Base-by-base conservation (phyloP, 2,113 vertebrate species). In the Zapornia atra region DNA sequence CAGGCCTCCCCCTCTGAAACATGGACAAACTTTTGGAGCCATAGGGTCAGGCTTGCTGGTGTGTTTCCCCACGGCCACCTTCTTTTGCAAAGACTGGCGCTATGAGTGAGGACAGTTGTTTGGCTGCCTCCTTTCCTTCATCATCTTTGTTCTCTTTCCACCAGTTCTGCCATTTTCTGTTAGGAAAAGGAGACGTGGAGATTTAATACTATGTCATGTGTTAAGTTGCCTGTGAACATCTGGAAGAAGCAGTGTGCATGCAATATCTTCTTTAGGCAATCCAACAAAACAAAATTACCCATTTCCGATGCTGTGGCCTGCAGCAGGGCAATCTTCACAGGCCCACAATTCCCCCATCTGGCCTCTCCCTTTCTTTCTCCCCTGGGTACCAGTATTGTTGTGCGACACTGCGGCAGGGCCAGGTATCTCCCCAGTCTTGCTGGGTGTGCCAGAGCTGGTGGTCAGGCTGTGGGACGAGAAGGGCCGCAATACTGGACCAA, bases 401-500 rank as follows among this genome's bases (percentile, higher is more conserved):
- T n/a, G 12, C 16, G 14, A 33, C 54, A 40, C 6, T 12, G 7
- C 0, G 31, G 48, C 65, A 82, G 69, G 36, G 4, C 17, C 59
- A 64, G 44, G 53, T 10, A 2, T 36, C 33, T 53, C 54, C 71
- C 48, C 24, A 34, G 25, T 40, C 56, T 42, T 79, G 36, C 61
- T 44, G 46, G 40, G 4, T 33, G 8, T 70, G 61, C 22, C 1
- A 3, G 24, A 2, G 31, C 24, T 18, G 1, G 0, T 2, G 28
- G 10, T 17, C 80, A 69, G 24, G 13, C 26, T 22, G 4, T 11
- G n/a, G 42, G 28, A 72, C 56, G 7, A 70, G 38, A 20, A 66
- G 9, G 20, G 24, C 13, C 21, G 51, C 12, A 44, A 7, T 7
- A 21, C 6, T 61, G 42, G 42, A 42, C 42, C 15, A 14, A 42